phyloP scores from a whole-genome alignment of 1,140 invertebrate genomes.

The Cyclina sinensis region DNA sequence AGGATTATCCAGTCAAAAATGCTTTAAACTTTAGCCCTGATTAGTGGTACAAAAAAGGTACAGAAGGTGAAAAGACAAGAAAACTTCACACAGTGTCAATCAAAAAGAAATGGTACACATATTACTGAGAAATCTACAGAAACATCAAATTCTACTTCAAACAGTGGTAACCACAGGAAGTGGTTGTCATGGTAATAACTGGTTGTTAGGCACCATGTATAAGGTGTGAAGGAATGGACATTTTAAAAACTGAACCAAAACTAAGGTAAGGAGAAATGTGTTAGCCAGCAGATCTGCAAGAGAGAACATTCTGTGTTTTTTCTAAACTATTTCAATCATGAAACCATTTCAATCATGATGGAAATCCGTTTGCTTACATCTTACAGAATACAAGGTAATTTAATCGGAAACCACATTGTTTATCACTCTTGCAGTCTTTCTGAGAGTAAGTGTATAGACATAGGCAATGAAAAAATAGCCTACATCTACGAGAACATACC shows the following conservation, averaged over 20 bases:
- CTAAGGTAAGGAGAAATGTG: neutral
- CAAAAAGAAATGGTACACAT: constrained; percentile 40
- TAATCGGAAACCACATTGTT: no score
- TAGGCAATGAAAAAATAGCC: neutral
- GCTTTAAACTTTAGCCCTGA: constrained; percentile 54
- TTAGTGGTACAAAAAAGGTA: constrained; percentile 45
- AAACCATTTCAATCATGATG: no score
- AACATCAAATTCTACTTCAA: constrained; percentile 43
- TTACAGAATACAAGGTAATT: no score
- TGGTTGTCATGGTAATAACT: constrained; percentile 25
- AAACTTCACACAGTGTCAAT: constrained; percentile 65
- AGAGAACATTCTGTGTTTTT: neutral
- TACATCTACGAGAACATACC: neutral
- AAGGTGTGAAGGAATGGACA: constrained; percentile 51
- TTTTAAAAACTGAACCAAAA: neutral
- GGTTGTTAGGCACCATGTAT: constrained; percentile 64
- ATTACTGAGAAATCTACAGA: constrained; percentile 54
- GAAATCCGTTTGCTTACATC: no score
- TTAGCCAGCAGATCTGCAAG: neutral
- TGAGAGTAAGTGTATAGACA: neutral
- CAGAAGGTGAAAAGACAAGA: constrained; percentile 53
- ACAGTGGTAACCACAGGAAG: constrained; percentile 6
- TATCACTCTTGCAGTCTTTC: neutral
- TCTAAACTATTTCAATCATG: no score
- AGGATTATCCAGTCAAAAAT: constrained; percentile 57